Evolutionary conservation across 1,140 invertebrate species (phyloP).

Genomic region (Contarinia nasturtii): DNA sequence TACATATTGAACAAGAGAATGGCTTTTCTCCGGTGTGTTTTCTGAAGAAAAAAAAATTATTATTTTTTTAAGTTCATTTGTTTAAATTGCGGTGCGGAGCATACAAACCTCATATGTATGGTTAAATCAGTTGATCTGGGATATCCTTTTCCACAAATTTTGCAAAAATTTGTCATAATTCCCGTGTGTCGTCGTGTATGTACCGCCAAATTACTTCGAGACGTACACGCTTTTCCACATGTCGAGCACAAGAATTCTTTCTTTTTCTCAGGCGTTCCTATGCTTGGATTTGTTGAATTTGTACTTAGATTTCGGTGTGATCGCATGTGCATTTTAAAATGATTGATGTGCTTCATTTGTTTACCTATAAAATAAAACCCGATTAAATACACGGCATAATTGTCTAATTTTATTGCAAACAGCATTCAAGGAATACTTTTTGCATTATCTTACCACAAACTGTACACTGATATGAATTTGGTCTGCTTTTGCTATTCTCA

Average conservation of each 20-base stretch:
- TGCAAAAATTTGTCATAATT: conserved; percentile 34
- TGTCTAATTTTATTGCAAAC: too few relatives aligned
- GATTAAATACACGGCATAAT: too few relatives aligned
- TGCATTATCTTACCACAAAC: neutral
- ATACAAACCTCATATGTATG: conserved; percentile 20
- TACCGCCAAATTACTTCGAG: conserved; percentile 19
- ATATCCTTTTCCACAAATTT: conserved; percentile 41
- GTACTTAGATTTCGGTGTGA: neutral
- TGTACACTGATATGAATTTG: neutral
- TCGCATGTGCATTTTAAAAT: neutral
- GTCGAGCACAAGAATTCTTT: conserved; percentile 17
- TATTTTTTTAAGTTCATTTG: neutral
- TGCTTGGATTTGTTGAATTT: neutral
- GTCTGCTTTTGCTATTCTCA: neutral
- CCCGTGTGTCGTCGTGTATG: conserved; percentile 40
- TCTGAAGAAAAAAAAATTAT: conserved; percentile 10
- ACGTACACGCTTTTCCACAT: conserved; percentile 15
- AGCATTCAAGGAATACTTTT: too few relatives aligned
- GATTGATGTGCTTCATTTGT: neutral
- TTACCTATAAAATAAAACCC: neutral
- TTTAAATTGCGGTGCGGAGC: too few relatives aligned
- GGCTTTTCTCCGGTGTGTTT: conserved; percentile 25
- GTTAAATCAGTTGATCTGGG: conserved; percentile 34
- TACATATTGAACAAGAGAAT: conserved; percentile 15
- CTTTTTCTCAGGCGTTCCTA: neutral